Evolutionary conservation across 30 jellyfish, hydroid and myxozoan genomes (phyloP), one percentile per base, ranked within the genome.

Genomic region (Chrysaora quinquecirrha): DNA sequence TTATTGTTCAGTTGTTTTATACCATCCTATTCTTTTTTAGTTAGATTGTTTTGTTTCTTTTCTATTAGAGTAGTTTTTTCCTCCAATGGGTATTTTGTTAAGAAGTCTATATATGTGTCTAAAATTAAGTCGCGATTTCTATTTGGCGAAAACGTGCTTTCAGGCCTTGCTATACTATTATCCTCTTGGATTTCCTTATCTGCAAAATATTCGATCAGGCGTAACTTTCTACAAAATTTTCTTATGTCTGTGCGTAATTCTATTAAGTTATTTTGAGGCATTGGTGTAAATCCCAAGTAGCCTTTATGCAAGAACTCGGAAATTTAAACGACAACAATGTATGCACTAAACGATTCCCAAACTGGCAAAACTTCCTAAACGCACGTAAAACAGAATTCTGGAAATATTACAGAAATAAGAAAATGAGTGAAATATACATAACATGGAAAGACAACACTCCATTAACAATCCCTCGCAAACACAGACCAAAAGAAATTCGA

Each of bases 361-460:
- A 23, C 47, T 64, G 76, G 49, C 76, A 46, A 11, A 46, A 64
- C 33, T 33, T 64, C 33, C 76, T 64, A 64, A 64, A 30, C 25
- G 76, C 25, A 19, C 9, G 76, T 23, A 64, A 23, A 64, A 64
- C 25, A 19, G 54, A 64, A 33, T 64, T 23, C 30, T 64, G 76
- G 76, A 64, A 64, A 49, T 49, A 64, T 23, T 64, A 23, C 38
- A 64, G 30, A 49, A 64, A 64, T 60, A 31, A 61, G 73, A 61
- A 24, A 61, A 61, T 18, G 73, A 14, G 49, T 64, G 54, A 24
- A 64, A 64, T 49, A 64, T 64, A 64, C 33, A 14, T 19, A 49
- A 64, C 25, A 64, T 64, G 49, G 49, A 46, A 64, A 27, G 76
- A 64, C 25, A 64, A 49, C 33, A 64, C 76, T 1, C 76, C 76